Percentiles rank a stretch among this genome's conserved stretches.
These are phyloP conservation scores for Lepidostoma basale DNA, from an alignment of 1,140 invertebrate species.

Conservation along the genomic window DNA sequence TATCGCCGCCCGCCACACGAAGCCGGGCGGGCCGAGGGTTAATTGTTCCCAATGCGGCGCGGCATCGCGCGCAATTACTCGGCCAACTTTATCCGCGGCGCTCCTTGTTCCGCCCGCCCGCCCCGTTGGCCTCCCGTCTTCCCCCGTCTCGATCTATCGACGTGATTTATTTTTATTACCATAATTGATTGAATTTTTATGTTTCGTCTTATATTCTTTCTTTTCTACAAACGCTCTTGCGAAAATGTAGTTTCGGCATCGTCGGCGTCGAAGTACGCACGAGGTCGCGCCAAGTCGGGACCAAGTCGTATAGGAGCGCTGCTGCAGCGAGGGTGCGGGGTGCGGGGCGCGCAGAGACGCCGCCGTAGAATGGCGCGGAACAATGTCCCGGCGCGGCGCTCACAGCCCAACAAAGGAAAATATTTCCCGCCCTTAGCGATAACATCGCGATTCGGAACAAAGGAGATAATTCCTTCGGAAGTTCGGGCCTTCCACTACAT, in stretches of 20 bases:
- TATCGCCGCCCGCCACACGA: constrained; percentile 30
- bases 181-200: constrained; percentile 20
- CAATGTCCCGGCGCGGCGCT: background rate
- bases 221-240: background rate
- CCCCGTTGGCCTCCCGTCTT: background rate
- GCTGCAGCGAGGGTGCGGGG: background rate
- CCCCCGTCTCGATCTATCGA: background rate
- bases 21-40: constrained; percentile 39
- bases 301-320: background rate
- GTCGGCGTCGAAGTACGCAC: too few species aligned
- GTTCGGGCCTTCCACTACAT: background rate
- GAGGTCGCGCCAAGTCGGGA: too few species aligned
- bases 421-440: background rate
- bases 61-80: constrained; percentile 33
- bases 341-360: background rate
- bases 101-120: background rate
- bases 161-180: constrained; percentile 21
- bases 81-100: constrained; percentile 38
- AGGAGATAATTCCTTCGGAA: constrained; percentile 4
- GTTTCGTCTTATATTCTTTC: background rate
- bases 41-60: constrained; percentile 40
- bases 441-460: background rate
- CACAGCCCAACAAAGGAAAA: background rate
- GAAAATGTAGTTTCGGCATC: background rate
- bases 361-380: background rate